phyloP scores from a whole-genome alignment of 2,797 vertebrate species.

The Paedocypris micromegethes region DNA sequence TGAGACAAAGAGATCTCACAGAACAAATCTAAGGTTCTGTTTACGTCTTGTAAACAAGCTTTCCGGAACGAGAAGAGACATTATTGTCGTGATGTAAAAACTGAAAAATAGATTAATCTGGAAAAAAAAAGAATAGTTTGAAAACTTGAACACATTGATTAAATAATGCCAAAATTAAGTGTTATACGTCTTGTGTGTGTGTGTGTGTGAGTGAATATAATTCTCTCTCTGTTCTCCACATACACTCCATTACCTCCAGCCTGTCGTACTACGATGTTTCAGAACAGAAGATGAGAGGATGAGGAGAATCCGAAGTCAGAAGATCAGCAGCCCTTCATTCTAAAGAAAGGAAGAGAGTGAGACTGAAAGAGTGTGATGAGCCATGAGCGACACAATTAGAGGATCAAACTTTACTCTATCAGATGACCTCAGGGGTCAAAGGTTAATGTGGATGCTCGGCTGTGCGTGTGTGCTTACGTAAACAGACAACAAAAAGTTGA shows the following conservation, averaged over 20 bases:
- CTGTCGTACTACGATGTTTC: conserved; percentile 28
- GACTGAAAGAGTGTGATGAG: conserved; percentile 29
- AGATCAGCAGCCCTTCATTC: conserved; percentile 28
- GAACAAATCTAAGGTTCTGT: background rate
- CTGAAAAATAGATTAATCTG: too few species aligned
- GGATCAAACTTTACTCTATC: conserved; percentile 30
- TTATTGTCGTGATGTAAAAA: too few species aligned
- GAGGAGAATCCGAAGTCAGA: conserved; percentile 19
- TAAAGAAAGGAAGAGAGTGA: conserved; percentile 33
- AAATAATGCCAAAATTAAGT: too few species aligned
- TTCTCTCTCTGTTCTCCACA: conserved; percentile 8
- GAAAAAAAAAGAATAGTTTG: too few species aligned
- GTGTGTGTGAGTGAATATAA: too few species aligned
- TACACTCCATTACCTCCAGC: conserved; percentile 25
- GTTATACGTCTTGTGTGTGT: too few species aligned
- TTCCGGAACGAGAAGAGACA: too few species aligned
- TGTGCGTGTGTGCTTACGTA: conserved; percentile 2
- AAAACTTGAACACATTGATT: too few species aligned
- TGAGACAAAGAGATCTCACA: background rate
- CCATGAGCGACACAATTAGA: conserved; percentile 33
- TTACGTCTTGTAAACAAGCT: conserved; percentile 3
- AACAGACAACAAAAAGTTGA: conserved; percentile 11
- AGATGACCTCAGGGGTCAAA: conserved; percentile 27
- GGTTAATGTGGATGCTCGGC: conserved; percentile 29
- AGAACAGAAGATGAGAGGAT: conserved; percentile 19